Conservation (phyloP, 2,113 vertebrate genomes). For the Symphodus melops region DNA sequence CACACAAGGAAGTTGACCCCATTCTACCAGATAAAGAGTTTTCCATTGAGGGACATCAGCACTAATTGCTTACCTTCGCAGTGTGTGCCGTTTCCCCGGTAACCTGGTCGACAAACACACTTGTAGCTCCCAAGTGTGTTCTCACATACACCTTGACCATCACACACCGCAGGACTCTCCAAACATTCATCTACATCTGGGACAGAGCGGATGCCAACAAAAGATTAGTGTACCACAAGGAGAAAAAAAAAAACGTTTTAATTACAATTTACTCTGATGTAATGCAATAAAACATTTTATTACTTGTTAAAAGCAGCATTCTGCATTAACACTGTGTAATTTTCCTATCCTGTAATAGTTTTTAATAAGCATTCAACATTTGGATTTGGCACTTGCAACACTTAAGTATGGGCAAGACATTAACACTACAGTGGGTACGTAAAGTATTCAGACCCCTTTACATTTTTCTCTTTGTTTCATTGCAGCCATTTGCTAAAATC, state of each 20-base stretch:
- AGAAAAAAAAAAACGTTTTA: neutral
- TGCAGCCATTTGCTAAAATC: no score
- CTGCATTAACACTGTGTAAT: neutral
- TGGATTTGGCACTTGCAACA: no score
- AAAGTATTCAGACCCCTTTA: no score
- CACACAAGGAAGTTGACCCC: constrained; percentile 49
- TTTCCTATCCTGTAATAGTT: no score
- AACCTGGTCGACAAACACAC: constrained; percentile 83
- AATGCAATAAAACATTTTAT: neutral
- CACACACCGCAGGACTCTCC: constrained; percentile 71
- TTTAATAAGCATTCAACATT: no score
- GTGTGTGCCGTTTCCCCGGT: constrained; percentile 86
- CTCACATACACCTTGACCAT: constrained; percentile 80
- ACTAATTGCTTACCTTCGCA: constrained; percentile 82
- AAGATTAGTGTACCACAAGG: neutral
- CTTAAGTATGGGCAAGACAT: neutral
- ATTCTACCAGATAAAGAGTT: constrained; percentile 40
- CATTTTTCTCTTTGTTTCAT: no score
- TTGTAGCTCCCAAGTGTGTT: constrained; percentile 84
- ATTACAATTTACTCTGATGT: neutral
- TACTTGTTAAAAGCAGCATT: neutral
- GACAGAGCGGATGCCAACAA: constrained; percentile 22
- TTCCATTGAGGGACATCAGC: constrained; percentile 47
- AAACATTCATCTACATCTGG: constrained; percentile 86
- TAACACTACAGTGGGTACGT: no score